phyloP scores from a whole-genome alignment of 2,113 vertebrate species.

The Oreocharis arfaki region DNA sequence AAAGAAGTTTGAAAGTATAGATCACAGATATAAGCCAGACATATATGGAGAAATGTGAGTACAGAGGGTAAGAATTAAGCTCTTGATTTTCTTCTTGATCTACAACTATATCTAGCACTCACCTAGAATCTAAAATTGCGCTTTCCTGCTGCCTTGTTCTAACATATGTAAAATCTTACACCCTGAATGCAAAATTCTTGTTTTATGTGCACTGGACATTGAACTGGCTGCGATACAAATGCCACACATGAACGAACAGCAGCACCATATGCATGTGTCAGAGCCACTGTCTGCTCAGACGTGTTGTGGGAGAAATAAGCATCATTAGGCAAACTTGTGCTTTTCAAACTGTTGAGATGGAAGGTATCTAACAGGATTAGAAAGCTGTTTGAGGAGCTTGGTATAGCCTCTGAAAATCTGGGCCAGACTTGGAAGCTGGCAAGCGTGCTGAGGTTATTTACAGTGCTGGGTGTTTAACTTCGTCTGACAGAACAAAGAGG shows the following conservation, averaged over 20 bases:
- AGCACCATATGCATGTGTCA: background rate
- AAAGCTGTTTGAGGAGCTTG: background rate
- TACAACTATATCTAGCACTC: background rate
- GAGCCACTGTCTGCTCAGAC: background rate
- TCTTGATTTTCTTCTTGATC: background rate
- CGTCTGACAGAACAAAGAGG: conserved; percentile 47
- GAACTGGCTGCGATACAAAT: background rate
- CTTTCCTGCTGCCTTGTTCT: background rate
- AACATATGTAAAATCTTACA: background rate
- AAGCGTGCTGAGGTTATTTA: conserved; percentile 14
- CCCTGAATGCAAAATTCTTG: background rate
- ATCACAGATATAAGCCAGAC: background rate
- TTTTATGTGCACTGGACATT: background rate
- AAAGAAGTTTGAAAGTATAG: background rate
- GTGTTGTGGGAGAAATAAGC: background rate
- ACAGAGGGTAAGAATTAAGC: background rate
- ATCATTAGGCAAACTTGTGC: background rate
- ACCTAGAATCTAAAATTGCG: background rate
- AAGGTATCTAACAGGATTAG: background rate
- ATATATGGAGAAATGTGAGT: background rate
- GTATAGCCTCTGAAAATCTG: background rate
- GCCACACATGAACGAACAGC: background rate
- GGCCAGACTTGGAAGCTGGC: conserved; percentile 17
- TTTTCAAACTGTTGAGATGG: background rate
- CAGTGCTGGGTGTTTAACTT: conserved; percentile 37